phyloP scores from a whole-genome alignment of 2,888 invertebrate species.

The Penaeus monodon region DNA sequence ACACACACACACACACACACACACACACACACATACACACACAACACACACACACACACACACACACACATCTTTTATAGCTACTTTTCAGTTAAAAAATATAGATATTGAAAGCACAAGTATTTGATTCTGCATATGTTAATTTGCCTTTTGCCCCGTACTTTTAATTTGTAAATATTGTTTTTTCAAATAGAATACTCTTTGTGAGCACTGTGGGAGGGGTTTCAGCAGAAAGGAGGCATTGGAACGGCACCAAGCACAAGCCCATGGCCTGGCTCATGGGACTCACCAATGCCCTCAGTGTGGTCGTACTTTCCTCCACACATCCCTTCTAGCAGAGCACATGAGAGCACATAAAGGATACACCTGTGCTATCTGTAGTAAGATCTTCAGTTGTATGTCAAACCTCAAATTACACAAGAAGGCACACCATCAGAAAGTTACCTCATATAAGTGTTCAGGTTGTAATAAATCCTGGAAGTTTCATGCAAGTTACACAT shows the following conservation, averaged over 20 bases:
- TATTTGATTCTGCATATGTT: too few relatives aligned
- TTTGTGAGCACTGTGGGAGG: constrained; percentile 51
- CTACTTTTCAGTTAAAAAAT: too few relatives aligned
- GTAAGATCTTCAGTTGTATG: constrained; percentile 42
- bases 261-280: constrained; percentile 30
- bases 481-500: constrained; percentile 52
- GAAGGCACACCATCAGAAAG: constrained; percentile 29
- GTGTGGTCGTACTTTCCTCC: constrained; percentile 45
- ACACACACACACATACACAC: too few relatives aligned
- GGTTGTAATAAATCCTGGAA: constrained; percentile 47
- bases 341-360: constrained; percentile 54
- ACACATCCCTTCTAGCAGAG: constrained; percentile 50
- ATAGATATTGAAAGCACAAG: too few relatives aligned
- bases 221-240: constrained; percentile 54
- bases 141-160: too few relatives aligned
- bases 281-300: constrained; percentile 49
- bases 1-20: too few relatives aligned
- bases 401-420: constrained; percentile 50
- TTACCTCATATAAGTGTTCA: constrained; percentile 24
- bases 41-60: too few relatives aligned
- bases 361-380: constrained; percentile 42
- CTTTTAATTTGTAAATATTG: too few relatives aligned
- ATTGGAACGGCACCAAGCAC: constrained; percentile 48
- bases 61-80: too few relatives aligned
- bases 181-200: constrained; percentile 16